A percentile compares a stretch with the other conserved stretches of the same genome.
phyloP scores from a whole-genome alignment of 2,113 vertebrate genomes.

The Tonatia bakeri region DNA sequence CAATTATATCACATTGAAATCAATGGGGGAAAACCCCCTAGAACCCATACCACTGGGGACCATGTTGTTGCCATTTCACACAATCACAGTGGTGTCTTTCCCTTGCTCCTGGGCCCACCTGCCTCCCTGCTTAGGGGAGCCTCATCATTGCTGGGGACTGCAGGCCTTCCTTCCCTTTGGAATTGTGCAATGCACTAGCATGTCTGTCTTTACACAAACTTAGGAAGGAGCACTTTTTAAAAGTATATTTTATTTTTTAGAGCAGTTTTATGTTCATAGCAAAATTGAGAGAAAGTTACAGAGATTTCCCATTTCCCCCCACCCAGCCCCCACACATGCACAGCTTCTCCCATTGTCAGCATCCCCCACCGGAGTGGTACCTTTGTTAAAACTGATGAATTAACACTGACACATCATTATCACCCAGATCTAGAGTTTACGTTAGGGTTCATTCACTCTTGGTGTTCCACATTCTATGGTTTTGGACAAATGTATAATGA shows the following conservation, averaged over 20 bases:
- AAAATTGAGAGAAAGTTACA: neutral
- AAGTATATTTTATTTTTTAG: neutral
- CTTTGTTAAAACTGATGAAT: neutral
- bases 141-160: neutral
- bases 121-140: neutral
- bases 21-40: neutral
- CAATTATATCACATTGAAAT: neutral
- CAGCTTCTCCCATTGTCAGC: neutral
- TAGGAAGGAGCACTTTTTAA: neutral
- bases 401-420: neutral
- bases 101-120: neutral
- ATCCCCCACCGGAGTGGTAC: neutral
- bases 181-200: neutral
- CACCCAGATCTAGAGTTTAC: neutral
- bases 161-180: neutral
- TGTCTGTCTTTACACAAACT: neutral
- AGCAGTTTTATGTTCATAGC: neutral
- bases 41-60: neutral
- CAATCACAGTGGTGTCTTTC: neutral
- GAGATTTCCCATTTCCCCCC: neutral
- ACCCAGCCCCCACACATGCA: accelerated
- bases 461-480: neutral
- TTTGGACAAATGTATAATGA: neutral
- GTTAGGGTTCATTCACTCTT: neutral
- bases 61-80: too few species aligned